These are phyloP conservation scores for Cyanoramphus novaezelandiae DNA, from an alignment of 2,113 vertebrate species.

Conservation along the genomic window DNA sequence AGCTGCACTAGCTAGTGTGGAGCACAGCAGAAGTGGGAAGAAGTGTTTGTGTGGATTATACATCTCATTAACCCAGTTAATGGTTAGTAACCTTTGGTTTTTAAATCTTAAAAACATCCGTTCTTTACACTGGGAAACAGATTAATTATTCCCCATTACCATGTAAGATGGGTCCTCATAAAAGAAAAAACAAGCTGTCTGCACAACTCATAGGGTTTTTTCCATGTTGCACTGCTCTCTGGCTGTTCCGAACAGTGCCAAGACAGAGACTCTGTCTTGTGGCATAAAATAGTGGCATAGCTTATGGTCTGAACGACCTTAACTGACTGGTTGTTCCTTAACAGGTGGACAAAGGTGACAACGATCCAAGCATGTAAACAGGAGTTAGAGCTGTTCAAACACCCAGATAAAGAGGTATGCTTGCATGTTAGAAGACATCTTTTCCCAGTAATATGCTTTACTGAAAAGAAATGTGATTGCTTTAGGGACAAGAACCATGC, in stretches of 20 bases:
- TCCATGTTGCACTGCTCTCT: not conserved
- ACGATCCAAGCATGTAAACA: not conserved
- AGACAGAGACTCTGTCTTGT: not conserved
- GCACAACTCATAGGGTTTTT: not conserved
- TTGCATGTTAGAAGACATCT: not conserved
- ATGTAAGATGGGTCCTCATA: not conserved
- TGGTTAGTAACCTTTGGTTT: not conserved
- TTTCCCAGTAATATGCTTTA: not conserved
- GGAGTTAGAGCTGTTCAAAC: not conserved
- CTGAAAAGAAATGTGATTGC: accelerated
- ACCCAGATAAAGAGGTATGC: not conserved
- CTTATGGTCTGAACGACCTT: not conserved
- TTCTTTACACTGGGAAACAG: not conserved
- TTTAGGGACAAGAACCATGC: not conserved
- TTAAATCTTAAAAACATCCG: not conserved
- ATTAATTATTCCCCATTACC: not conserved
- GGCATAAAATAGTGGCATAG: not conserved
- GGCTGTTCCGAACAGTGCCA: not conserved
- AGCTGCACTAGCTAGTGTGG: accelerated
- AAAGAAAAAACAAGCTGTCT: not conserved
- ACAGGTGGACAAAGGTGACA: not conserved
- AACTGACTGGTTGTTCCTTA: not conserved
- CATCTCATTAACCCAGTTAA: not conserved
- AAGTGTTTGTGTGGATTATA: not conserved
- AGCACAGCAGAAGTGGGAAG: not conserved